Conservation (phyloP, 2,888 invertebrate species). For the Ypsolopha scabrella region DNA sequence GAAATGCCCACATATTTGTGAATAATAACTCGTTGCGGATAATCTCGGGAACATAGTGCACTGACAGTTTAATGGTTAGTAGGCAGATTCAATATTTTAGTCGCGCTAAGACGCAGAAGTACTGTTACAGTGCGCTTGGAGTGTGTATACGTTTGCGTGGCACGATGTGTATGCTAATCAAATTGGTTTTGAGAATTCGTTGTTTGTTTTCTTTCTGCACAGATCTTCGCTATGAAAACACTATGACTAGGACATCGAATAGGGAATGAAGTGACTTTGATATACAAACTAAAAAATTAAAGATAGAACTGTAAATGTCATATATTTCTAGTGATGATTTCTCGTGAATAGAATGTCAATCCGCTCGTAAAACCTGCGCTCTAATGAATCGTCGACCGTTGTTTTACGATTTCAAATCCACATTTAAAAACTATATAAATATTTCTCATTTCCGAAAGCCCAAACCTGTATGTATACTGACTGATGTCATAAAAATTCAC, state of each 20-base stretch:
- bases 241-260: too few species aligned
- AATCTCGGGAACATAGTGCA: constrained; percentile 15
- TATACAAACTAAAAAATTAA: too few species aligned
- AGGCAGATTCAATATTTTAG: constrained; percentile 2
- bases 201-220: neutral
- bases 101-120: neutral
- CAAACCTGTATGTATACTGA: neutral
- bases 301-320: too few species aligned
- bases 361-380: too few species aligned
- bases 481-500: neutral
- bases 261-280: too few species aligned
- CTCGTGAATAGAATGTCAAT: too few species aligned
- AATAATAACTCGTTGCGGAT: constrained; percentile 20
- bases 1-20: constrained; percentile 18
- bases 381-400: too few species aligned
- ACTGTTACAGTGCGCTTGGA: neutral
- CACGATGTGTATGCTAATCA: constrained; percentile 1
- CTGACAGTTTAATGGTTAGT: constrained; percentile 20
- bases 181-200: neutral
- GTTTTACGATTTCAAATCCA: too few species aligned
- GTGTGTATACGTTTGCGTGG: neutral
- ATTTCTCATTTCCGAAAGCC: too few species aligned
- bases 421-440: neutral
- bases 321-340: too few species aligned
- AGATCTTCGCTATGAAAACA: too few species aligned